Evolutionary conservation across 2,888 invertebrate genomes (phyloP).

Genomic region (Tinea semifulvella): DNA sequence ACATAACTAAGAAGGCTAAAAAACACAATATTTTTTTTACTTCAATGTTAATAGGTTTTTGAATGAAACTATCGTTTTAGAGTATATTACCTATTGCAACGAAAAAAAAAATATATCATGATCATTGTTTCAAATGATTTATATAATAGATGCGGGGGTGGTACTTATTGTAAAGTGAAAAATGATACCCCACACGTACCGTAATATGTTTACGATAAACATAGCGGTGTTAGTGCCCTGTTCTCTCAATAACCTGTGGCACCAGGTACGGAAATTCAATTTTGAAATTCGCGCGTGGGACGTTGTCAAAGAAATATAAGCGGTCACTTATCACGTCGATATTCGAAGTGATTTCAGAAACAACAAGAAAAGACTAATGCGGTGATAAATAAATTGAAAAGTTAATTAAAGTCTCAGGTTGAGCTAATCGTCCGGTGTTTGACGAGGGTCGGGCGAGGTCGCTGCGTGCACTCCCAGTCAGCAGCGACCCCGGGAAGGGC

Average conservation of each 20-base stretch:
- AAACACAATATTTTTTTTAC: too few species aligned
- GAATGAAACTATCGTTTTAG: too few species aligned
- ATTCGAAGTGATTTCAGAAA: neutral
- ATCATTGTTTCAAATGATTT: too few species aligned
- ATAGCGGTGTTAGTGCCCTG: slow-evolving; percentile 27
- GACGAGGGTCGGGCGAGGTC: slow-evolving; percentile 59
- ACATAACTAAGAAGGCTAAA: too few species aligned
- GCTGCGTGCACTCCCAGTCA: slow-evolving; percentile 27
- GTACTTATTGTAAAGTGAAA: slow-evolving; percentile 15
- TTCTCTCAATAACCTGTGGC: slow-evolving; percentile 29
- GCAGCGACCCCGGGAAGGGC: slow-evolving; percentile 26
- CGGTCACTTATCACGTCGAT: slow-evolving; percentile 26
- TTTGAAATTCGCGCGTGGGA: slow-evolving; percentile 33
- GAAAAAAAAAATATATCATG: too few species aligned
- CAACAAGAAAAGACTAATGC: neutral
- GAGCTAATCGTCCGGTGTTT: slow-evolving; percentile 57
- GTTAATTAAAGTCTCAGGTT: slow-evolving; percentile 49
- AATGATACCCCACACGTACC: slow-evolving; percentile 24
- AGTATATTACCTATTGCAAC: too few species aligned
- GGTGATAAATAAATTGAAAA: slow-evolving; percentile 34
- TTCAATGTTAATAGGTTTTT: too few species aligned
- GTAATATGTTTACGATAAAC: slow-evolving; percentile 26
- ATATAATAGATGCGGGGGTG: too few species aligned
- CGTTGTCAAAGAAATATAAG: slow-evolving; percentile 35
- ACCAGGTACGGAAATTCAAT: slow-evolving; percentile 39